Evolutionary conservation across 2,113 vertebrate species (phyloP), one percentile per base, ranked within the genome.

Genomic region (Oplegnathus fasciatus): DNA sequence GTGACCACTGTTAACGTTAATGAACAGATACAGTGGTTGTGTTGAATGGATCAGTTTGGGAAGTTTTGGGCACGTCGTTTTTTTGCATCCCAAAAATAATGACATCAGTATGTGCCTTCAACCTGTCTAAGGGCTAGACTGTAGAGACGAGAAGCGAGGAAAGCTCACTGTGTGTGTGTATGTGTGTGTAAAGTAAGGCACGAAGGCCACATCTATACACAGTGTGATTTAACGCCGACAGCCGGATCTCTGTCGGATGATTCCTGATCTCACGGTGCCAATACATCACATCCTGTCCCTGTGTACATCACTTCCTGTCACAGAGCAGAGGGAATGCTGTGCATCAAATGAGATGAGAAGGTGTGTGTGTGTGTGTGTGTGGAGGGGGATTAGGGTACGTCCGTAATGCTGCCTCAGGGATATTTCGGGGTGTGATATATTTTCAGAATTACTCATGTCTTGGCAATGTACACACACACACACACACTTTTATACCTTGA

Each of bases 281-380:
- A 86, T 88, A 26, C 74, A 90, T 88, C 83, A 81, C 69, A 60
- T 72, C 61, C 34, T 62, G 77, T 81, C 60, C 66, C 18, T 1
- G 18, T 20, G 62, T 52, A 11, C 80, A 90, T 92, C 82, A 83
- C 82, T 85, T 83, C 75, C 70, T 81, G 86, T 61, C 76, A 74
- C 30, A 22, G 62, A 75, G 84, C 42, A 20, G 58, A 83, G 54
- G 67, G 66, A 80, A 62, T 26, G 50, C 54, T 22, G 37, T 76
- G 57, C 67, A 86, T 88, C 82, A 82, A 55, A 76, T 57, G 65
- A n/a, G 44, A 18, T 52, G 75, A 67, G 75, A 34, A 34, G 24
- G 54, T 42, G 34, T 58, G 32, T 72, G 69, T 58, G 9, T 20
- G 54, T 40, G 50, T 62, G 14, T 75, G 20, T 58, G 48, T 75